phyloP scores from a whole-genome alignment of 2,888 invertebrate species.

The Drosophila atroscutellata region DNA sequence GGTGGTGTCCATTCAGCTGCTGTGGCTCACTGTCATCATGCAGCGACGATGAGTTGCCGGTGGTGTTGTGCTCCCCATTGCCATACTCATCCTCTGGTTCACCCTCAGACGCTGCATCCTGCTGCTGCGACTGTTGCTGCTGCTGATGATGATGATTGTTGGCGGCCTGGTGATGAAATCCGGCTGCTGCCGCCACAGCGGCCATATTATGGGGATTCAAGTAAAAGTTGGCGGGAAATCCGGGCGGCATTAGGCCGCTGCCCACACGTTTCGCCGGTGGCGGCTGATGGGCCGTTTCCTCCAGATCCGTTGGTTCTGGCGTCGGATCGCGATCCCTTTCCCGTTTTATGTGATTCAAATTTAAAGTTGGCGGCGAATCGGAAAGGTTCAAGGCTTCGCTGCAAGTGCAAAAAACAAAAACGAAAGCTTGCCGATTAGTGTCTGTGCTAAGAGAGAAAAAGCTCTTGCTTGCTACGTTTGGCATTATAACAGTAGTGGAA shows the following conservation, averaged over 20 bases:
- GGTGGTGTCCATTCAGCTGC: slow-evolving; percentile 71
- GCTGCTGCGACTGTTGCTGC: slow-evolving; percentile 46
- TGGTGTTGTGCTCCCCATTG: slow-evolving; percentile 70
- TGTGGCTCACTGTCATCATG: slow-evolving; percentile 68
- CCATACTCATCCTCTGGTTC: slow-evolving; percentile 74
- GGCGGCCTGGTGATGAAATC: slow-evolving; percentile 60
- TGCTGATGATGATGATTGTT: slow-evolving; percentile 46
- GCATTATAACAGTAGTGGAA: slow-evolving; percentile 17
- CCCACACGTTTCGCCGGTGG: slow-evolving; percentile 87
- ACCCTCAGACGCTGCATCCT: slow-evolving; percentile 68
- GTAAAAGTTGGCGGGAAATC: slow-evolving; percentile 78
- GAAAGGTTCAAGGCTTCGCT: slow-evolving; percentile 94
- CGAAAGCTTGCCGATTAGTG: slow-evolving; percentile 28
- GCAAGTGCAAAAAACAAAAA: slow-evolving; percentile 24
- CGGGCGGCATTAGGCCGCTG: slow-evolving; percentile 63
- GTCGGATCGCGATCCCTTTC: slow-evolving; percentile 85
- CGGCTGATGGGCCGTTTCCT: slow-evolving; percentile 85
- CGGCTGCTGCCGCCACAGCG: slow-evolving; percentile 65
- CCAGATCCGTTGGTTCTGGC: slow-evolving; percentile 84
- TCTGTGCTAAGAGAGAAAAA: slow-evolving; percentile 19
- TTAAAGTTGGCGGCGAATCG: slow-evolving; percentile 87
- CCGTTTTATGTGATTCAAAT: slow-evolving; percentile 85
- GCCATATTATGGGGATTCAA: slow-evolving; percentile 77
- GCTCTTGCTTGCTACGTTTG: background rate
- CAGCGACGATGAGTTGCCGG: slow-evolving; percentile 70